Base-by-base conservation (phyloP, 2,888 invertebrate genomes). In the Oligia latruncula region DNA sequence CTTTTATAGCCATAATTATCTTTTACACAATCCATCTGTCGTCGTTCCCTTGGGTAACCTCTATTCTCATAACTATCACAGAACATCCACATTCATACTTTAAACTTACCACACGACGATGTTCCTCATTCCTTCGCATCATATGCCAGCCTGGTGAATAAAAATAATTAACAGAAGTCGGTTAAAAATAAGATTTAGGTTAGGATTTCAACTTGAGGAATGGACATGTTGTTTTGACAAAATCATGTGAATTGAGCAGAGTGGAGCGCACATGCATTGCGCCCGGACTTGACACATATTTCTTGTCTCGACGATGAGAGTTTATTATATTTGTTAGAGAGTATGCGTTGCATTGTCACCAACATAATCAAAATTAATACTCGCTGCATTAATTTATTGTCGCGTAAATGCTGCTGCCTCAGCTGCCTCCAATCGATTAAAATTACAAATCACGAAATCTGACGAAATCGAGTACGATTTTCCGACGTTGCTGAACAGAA, bases 141-240 rank as follows among this genome's bases (percentile, higher is more conserved):
- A 49, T 6, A 46, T 11, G 20, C 20, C 29, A 68, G 20, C 0
- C 11, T 35, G 20, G 29, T 29, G 20, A 68, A 17, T 17, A 55
- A 29, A 20, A 11, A 8, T 0, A 11, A 8, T 0, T 11, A 5
- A 46, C 46, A 29, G n/a, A n/a, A n/a, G n/a, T n/a, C n/a, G n/a
- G n/a, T n/a, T n/a, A n/a, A n/a, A 70, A 23, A 20, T 52, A 15
- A 35, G 23, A 23, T 52, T 52, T 35, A 52, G 35, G 17, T 20
- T n/a, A n/a, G 8, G 35, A 23, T 52, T 40, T 35, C 29, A 49
- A 52, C 6, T 49, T 23, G 49, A 35, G 8, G 8, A 71, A 71
- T 15, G 15, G 15, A 35, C 9, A 40, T 55, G 35, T 71, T 52
- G 15, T 35, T 71, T 55, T 15, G 35, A 52, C 4, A 23, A 52